Evolutionary conservation across 2,888 invertebrate genomes (phyloP).

Genomic region (Erpobdella octoculata): DNA sequence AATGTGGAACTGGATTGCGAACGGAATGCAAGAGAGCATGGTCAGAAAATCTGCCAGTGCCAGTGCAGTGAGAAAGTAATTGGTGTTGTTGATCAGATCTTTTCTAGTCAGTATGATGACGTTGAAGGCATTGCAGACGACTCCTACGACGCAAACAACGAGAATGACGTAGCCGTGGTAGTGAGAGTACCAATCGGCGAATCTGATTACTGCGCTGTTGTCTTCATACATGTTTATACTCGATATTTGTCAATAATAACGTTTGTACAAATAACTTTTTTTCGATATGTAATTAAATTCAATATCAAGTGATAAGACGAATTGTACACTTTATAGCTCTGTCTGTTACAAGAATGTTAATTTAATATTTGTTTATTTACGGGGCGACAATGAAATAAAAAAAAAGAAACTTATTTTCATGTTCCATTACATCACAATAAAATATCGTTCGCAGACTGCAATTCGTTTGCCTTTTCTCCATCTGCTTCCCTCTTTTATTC

Average conservation of each 20-base stretch:
- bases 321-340: no score
- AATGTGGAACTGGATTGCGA: slow-evolving; percentile 62
- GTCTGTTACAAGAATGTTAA: no score
- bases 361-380: no score
- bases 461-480: no score
- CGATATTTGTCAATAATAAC: not conserved
- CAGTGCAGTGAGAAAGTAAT: slow-evolving; percentile 72
- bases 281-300: no score
- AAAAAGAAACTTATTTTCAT: no score
- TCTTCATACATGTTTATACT: slow-evolving; percentile 1
- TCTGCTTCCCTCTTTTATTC: no score
- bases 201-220: not conserved
- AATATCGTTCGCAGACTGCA: no score
- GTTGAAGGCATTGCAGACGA: slow-evolving; percentile 82
- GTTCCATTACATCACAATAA: no score
- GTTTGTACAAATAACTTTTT: not conserved
- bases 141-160: slow-evolving; percentile 78
- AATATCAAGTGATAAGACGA: no score
- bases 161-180: slow-evolving; percentile 75
- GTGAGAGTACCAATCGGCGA: slow-evolving; percentile 23
- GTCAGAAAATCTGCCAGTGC: slow-evolving; percentile 84
- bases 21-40: slow-evolving; percentile 80
- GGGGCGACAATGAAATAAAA: no score
- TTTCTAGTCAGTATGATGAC: slow-evolving; percentile 73
- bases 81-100: slow-evolving; percentile 81